These are phyloP conservation scores for Sparidentex hasta DNA, from an alignment of 2,797 vertebrate species.

Conservation along the genomic window DNA sequence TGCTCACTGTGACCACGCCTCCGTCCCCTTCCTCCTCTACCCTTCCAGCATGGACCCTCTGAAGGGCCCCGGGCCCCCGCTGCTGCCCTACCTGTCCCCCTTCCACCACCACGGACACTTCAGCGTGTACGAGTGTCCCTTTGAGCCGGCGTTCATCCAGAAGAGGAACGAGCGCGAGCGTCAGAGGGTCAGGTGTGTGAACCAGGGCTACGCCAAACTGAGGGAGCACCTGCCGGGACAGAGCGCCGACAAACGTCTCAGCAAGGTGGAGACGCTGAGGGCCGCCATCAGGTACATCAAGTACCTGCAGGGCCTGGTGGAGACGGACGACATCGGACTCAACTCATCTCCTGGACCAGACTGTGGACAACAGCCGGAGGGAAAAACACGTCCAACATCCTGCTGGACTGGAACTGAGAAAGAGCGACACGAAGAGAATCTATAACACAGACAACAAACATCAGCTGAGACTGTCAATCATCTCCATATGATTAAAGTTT, in stretches of 20 bases:
- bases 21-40: conserved; percentile 83
- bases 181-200: conserved; percentile 89
- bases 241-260: conserved; percentile 84
- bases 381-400: neutral
- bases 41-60: conserved; percentile 77
- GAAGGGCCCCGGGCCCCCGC: conserved; percentile 50
- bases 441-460: neutral
- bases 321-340: conserved; percentile 27
- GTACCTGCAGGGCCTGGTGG: conserved; percentile 87
- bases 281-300: conserved; percentile 91
- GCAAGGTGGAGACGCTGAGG: conserved; percentile 91
- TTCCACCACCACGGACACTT: conserved; percentile 83
- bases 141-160: conserved; percentile 90
- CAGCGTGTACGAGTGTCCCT: conserved; percentile 85
- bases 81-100: conserved; percentile 84
- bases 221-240: conserved; percentile 87
- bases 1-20: conserved; percentile 62
- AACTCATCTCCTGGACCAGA: conserved; percentile 53
- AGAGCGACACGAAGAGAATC: neutral
- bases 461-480: no score
- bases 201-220: conserved; percentile 89
- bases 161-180: conserved; percentile 91
- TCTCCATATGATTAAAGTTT: no score
- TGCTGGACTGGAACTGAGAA: neutral
- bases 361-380: conserved; percentile 62